These are phyloP conservation scores for Incurvaria masculella DNA, from an alignment of 2,888 invertebrate genomes.

Conservation along the genomic window DNA sequence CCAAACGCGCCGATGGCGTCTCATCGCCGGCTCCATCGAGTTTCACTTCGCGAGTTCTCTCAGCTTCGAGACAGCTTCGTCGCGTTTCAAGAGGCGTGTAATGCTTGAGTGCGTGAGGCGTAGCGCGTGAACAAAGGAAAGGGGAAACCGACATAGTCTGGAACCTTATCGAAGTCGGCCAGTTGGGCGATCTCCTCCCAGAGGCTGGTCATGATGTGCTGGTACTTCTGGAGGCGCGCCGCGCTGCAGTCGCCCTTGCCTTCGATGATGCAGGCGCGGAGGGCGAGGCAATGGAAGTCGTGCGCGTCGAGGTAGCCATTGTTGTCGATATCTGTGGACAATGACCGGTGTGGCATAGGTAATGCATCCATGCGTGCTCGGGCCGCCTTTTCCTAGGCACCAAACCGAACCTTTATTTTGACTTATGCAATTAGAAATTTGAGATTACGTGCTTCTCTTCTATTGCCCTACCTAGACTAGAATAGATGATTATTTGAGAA, in stretches of 20 bases:
- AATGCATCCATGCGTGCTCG: background rate
- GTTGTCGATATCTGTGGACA: constrained; percentile 72
- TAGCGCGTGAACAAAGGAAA: constrained; percentile 22
- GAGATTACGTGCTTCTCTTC: no score
- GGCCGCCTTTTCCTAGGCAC: no score
- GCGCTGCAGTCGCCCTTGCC: constrained; percentile 78
- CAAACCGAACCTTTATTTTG: no score
- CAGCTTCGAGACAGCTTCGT: background rate
- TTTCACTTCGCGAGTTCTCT: background rate
- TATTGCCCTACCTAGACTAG: no score
- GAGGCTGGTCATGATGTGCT: constrained; percentile 77
- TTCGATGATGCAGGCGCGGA: constrained; percentile 77
- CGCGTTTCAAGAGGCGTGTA: background rate
- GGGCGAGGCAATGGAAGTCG: constrained; percentile 80
- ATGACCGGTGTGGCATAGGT: background rate
- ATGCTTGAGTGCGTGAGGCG: constrained; percentile 21
- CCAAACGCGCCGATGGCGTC: background rate
- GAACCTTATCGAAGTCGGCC: constrained; percentile 84
- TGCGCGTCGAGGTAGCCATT: constrained; percentile 79
- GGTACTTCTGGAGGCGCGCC: constrained; percentile 70
- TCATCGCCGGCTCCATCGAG: background rate
- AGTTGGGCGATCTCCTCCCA: constrained; percentile 86
- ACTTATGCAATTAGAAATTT: no score
- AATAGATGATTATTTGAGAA: no score
- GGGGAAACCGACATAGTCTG: constrained; percentile 53